Percentiles rank a stretch among this genome's conserved stretches.
These are phyloP conservation scores for Trichomalopsis sarcophagae DNA, from an alignment of 1,140 invertebrate genomes.

Conservation along the genomic window DNA sequence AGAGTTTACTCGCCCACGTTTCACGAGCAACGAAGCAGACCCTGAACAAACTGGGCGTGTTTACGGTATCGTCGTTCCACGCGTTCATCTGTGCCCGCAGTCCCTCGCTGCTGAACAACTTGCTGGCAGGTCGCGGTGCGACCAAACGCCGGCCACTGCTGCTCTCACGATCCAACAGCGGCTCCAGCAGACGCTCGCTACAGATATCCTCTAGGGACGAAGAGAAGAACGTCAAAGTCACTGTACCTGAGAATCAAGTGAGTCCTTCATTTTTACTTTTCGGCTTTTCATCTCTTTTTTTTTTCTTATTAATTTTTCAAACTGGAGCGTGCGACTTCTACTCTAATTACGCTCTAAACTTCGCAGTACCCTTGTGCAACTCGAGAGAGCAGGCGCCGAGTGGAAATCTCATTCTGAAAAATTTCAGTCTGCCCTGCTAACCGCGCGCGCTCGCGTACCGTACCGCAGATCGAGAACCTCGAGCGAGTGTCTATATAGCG, in stretches of 20 bases:
- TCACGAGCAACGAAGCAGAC: constrained; percentile 96
- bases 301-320: neutral
- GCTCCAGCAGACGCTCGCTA: constrained; percentile 86
- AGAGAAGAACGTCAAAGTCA: constrained; percentile 92
- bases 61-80: constrained; percentile 98
- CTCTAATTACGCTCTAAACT: constrained; percentile 33
- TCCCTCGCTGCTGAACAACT: constrained; percentile 93
- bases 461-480: neutral
- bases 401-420: too few relatives aligned
- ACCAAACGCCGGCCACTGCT: constrained; percentile 91
- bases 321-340: constrained; percentile 45
- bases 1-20: constrained; percentile 96
- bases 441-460: too few relatives aligned
- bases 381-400: too few relatives aligned
- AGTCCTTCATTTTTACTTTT: constrained; percentile 40
- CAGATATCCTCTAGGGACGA: constrained; percentile 90
- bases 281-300: neutral
- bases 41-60: constrained; percentile 95
- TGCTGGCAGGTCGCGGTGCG: constrained; percentile 91
- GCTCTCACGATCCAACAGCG: constrained; percentile 91
- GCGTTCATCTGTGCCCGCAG: constrained; percentile 97
- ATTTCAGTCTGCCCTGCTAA: too few relatives aligned
- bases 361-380: too few relatives aligned
- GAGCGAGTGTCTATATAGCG: neutral
- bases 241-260: constrained; percentile 90